Conservation (phyloP, 1,140 invertebrate genomes). For the Danaus melanippus region DNA sequence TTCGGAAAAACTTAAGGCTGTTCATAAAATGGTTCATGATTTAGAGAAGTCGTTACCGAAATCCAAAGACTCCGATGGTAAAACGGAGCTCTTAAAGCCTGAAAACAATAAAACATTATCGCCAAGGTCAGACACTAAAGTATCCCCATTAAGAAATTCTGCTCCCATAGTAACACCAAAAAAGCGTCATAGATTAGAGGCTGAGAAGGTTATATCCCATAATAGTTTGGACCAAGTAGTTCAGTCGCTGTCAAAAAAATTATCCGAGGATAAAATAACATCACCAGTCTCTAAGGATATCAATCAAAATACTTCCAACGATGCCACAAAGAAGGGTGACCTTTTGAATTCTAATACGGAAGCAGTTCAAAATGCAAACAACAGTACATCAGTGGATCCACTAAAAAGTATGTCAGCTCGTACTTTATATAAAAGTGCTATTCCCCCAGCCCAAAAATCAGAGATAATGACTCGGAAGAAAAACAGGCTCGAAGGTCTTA, state of each 20-base stretch:
- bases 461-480: conserved; percentile 74
- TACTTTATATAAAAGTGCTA: conserved; percentile 60
- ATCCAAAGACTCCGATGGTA: conserved; percentile 54
- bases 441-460: conserved; percentile 63
- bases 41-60: conserved; percentile 67
- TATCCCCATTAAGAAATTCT: conserved; percentile 46
- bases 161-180: conserved; percentile 72
- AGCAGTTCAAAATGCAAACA: conserved; percentile 39
- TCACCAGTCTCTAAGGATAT: conserved; percentile 34
- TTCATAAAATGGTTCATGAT: conserved; percentile 68
- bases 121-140: conserved; percentile 57
- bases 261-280: conserved; percentile 57
- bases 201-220: conserved; percentile 53
- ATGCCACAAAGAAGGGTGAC: conserved; percentile 29
- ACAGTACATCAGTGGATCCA: conserved; percentile 46
- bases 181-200: conserved; percentile 72
- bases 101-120: conserved; percentile 47
- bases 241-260: conserved; percentile 65
- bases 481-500: conserved; percentile 73
- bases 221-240: conserved; percentile 65
- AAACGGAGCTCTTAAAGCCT: conserved; percentile 42
- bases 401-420: conserved; percentile 62
- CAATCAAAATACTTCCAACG: conserved; percentile 41
- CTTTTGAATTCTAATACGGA: conserved; percentile 30
- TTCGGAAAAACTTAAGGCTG: conserved; percentile 67